phyloP scores from a whole-genome alignment of 1,140 invertebrate species.

The Bactericera cockerelli region DNA sequence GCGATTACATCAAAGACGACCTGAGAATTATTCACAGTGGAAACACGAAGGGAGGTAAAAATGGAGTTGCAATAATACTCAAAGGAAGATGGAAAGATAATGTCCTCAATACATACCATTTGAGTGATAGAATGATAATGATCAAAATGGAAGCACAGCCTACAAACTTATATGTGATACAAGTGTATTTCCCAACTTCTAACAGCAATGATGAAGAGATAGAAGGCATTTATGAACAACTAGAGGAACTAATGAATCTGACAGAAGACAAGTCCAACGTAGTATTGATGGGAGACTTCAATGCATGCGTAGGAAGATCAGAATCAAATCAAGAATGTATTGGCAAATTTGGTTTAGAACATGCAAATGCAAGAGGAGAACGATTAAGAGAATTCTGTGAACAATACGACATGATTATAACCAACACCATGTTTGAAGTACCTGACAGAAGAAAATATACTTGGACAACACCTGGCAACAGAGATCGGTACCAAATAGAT shows the following conservation, averaged over 20 bases:
- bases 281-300: constrained; percentile 14
- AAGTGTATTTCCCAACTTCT: constrained; percentile 10
- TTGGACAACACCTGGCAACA: constrained; percentile 25
- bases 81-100: constrained; percentile 3
- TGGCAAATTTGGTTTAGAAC: constrained; percentile 11
- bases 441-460: constrained; percentile 16
- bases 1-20: constrained; percentile 19
- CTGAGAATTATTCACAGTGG: constrained; percentile 13
- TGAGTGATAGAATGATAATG: background rate
- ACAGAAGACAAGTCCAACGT: background rate
- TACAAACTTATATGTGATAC: constrained; percentile 9
- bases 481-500: constrained; percentile 26
- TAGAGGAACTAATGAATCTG: background rate
- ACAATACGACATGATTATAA: constrained; percentile 7
- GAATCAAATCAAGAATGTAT: background rate
- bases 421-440: constrained; percentile 10
- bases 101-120: background rate
- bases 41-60: constrained; percentile 4
- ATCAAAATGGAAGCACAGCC: background rate
- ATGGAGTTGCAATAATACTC: constrained; percentile 4
- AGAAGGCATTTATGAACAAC: background rate
- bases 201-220: constrained; percentile 7
- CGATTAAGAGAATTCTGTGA: constrained; percentile 11
- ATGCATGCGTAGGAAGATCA: constrained; percentile 9
- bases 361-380: constrained; percentile 11